phyloP scores from a whole-genome alignment of 2,888 invertebrate genomes.

The Phlogophora meticulosa region DNA sequence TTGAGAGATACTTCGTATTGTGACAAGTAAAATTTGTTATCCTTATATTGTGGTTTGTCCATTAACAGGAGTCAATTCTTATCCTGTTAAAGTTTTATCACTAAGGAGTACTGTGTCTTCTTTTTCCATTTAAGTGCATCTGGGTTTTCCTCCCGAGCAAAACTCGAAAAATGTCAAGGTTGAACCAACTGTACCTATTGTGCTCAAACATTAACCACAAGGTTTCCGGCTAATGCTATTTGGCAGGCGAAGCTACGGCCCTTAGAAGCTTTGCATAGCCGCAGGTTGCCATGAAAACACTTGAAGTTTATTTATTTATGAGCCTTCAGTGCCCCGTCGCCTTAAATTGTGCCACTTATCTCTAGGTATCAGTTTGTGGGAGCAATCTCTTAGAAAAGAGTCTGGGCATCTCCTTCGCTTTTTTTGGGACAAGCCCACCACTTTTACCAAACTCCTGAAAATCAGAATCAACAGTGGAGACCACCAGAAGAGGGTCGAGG shows the following conservation, averaged over 20 bases:
- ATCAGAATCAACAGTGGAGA: too few species aligned
- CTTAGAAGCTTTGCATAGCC: not conserved
- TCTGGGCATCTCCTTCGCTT: too few species aligned
- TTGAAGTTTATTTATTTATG: not conserved
- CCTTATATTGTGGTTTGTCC: not conserved
- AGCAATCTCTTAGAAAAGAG: too few species aligned
- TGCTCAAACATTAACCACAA: not conserved
- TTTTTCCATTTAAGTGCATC: not conserved
- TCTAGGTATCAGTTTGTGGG: not conserved
- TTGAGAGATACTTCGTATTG: not conserved
- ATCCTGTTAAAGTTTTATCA: not conserved
- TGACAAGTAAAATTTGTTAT: not conserved
- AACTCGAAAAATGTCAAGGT: not conserved
- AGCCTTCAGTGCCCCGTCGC: not conserved
- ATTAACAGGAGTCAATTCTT: not conserved
- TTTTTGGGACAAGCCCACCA: too few species aligned
- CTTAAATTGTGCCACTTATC: not conserved
- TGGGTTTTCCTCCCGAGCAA: not conserved
- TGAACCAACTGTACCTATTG: not conserved
- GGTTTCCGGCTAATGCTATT: fast-evolving
- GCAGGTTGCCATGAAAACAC: too few species aligned
- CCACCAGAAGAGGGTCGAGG: too few species aligned
- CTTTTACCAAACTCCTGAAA: too few species aligned
- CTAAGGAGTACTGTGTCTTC: not conserved
- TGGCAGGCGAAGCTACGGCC: not conserved